These are phyloP conservation scores for Agelaius phoeniceus DNA, from an alignment of 2,113 vertebrate genomes.

Conservation along the genomic window DNA sequence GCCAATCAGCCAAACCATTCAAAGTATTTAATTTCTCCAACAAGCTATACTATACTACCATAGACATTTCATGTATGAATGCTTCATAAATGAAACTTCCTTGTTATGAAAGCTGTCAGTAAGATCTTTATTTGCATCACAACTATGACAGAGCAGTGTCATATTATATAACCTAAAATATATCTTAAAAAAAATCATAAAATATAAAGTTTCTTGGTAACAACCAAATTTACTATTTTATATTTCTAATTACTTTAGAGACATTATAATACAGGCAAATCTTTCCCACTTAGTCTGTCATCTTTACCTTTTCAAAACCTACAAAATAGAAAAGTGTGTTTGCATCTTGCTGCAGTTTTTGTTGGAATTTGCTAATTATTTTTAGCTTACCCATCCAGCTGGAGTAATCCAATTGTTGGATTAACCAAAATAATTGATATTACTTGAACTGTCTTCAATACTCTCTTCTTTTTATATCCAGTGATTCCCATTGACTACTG, in stretches of 20 bases:
- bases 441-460: neutral
- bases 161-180: neutral
- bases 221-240: neutral
- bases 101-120: neutral
- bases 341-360: neutral
- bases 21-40: neutral
- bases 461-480: neutral
- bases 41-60: neutral
- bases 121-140: neutral
- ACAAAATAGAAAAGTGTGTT: neutral
- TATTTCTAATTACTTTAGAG: neutral
- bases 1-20: neutral
- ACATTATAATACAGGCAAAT: neutral
- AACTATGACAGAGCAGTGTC: neutral
- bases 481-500: neutral
- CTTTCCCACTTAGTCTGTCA: neutral
- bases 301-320: neutral
- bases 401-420: accelerated
- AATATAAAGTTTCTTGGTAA: neutral
- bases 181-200: neutral
- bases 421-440: neutral
- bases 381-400: neutral
- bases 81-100: neutral
- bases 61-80: neutral
- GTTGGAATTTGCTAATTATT: neutral